Evolutionary conservation across 2,113 vertebrate genomes (phyloP).

Genomic region (Polypterus bichir): DNA sequence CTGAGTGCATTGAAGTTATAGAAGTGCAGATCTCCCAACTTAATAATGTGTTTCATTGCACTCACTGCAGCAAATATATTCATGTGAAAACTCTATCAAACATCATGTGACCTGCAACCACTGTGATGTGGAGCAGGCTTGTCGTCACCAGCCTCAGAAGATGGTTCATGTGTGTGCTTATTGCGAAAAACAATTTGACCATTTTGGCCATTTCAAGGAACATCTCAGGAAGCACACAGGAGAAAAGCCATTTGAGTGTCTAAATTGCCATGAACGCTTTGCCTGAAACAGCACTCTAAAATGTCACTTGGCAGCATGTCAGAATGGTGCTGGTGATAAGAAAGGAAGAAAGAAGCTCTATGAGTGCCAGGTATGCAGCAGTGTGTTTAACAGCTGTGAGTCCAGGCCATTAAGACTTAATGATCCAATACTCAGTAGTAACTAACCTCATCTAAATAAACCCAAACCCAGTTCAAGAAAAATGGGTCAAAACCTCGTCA

Average conservation of each 20-base stretch:
- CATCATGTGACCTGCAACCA: constrained; percentile 64
- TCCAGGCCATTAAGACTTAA: no score
- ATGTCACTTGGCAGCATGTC: constrained; percentile 61
- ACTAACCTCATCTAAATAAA: no score
- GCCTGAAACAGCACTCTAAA: constrained; percentile 65
- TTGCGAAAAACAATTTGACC: constrained; percentile 69
- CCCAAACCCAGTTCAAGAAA: constrained; percentile 70
- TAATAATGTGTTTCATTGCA: constrained; percentile 66
- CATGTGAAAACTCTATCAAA: constrained; percentile 63
- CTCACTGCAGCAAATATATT: constrained; percentile 67
- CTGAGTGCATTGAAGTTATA: constrained; percentile 77
- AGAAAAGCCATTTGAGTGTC: constrained; percentile 70
- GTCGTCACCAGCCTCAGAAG: constrained; percentile 56
- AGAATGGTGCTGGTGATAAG: constrained; percentile 61
- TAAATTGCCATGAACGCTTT: constrained; percentile 66
- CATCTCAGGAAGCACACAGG: constrained; percentile 69
- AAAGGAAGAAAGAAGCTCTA: constrained; percentile 70
- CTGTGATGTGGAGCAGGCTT: constrained; percentile 45
- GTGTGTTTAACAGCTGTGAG: no score
- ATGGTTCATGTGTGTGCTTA: constrained; percentile 67
- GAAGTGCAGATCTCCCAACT: constrained; percentile 65
- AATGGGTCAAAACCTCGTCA: no score
- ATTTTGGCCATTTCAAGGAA: constrained; percentile 69
- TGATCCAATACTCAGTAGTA: no score
- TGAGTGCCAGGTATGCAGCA: constrained; percentile 58